Evolutionary conservation across 1,140 invertebrate genomes (phyloP), one percentile per base, ranked within the genome.

Genomic region (Eumaeus atala): DNA sequence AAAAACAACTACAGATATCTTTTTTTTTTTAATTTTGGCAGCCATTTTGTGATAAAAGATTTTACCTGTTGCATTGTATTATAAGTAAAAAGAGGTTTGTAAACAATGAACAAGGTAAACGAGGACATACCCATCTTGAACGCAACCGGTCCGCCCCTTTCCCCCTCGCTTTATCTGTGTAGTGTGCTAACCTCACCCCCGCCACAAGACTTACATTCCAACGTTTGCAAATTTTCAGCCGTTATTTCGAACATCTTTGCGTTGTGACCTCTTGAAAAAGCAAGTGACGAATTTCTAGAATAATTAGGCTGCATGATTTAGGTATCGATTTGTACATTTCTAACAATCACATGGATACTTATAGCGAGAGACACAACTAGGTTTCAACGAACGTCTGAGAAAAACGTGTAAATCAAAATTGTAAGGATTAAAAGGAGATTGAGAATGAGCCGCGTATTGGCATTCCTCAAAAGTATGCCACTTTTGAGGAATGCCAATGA

Each of bases 71-170:
- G 28, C 16, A 28, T 28, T n/a, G 36, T 40, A 40, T 51, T 42
- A 40, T 42, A 42, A 37, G 51, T 40, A 33, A 44, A 44, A 44
- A 44, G 40, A 14, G 40, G 16, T 16, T 44, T 44, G 40, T 44
- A 44, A 44, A 44, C 40, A 44, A 44, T 44, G 54, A 60, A 62
- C 68, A 68, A 76, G 69, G 73, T 61, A 76, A 84, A 84, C 70
- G 77, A 62, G 77, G 77, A 77, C 80, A 83, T 65, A 69, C 65
- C 57, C 64, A 54, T 71, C 68, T 67, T 70, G 64, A 70, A 68
- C 69, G 70, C 64, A 74, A 84, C 79, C 79, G 82, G 82, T 56
- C 40, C 49, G 38, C 51, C 54, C 57, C 62, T 53, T 66, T 57
- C 50, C 52, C 47, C 52, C 54, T 54, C 51, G 47, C 55, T 54